A percentile compares a stretch with the other conserved stretches of the same genome.
Conservation (phyloP, 2,113 vertebrate genomes). For the Heptranchias perlo region DNA sequence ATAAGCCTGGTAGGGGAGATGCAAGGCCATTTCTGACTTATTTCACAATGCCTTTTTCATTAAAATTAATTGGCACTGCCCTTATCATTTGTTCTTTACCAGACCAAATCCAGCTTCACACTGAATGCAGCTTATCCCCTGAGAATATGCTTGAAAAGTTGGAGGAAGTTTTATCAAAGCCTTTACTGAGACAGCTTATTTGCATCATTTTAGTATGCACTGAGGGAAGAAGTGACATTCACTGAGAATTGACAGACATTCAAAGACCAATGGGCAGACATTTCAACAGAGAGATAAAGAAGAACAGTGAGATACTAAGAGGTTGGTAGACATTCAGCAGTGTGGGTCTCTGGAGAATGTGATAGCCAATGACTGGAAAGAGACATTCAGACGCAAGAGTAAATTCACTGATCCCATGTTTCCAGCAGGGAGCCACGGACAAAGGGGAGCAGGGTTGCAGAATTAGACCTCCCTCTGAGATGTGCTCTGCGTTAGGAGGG, state of each 20-base stretch:
- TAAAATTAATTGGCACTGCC: constrained; percentile 17
- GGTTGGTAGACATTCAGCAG: neutral
- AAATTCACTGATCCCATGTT: neutral
- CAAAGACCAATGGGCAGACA: neutral
- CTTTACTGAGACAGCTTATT: neutral
- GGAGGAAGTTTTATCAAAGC: neutral
- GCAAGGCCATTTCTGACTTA: neutral
- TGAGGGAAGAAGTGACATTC: neutral
- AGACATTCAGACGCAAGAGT: neutral
- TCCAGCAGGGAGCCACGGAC: neutral
- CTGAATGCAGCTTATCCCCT: neutral
- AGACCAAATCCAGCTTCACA: constrained; percentile 9
- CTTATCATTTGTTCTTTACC: neutral
- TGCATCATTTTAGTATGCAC: neutral
- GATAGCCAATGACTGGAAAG: neutral
- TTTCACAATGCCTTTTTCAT: neutral
- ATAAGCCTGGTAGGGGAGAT: neutral
- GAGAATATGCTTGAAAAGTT: neutral
- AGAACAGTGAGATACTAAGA: neutral
- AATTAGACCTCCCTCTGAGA: neutral
- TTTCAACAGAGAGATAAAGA: neutral
- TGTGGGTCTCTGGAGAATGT: neutral
- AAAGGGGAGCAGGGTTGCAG: neutral
- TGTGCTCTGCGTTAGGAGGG: neutral
- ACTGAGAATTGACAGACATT: neutral